Percentiles rank a stretch among this genome's conserved stretches.
phyloP scores from a whole-genome alignment of 2,797 vertebrate genomes.

The Sebastes nivosus region DNA sequence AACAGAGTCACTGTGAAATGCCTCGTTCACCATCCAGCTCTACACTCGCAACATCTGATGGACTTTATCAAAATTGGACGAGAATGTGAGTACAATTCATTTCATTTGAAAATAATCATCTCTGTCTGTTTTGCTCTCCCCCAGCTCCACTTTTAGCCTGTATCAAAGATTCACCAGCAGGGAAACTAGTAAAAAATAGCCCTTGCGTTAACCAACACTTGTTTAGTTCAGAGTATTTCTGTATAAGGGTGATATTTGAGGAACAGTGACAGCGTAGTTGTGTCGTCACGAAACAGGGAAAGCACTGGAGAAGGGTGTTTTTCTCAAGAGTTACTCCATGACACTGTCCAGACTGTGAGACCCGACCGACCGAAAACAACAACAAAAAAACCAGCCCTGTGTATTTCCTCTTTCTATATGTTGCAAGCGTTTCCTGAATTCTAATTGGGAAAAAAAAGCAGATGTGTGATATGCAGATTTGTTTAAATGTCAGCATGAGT shows the following conservation, averaged over 20 bases:
- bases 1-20: constrained; percentile 71
- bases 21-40: constrained; percentile 62
- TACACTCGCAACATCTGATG: constrained; percentile 32
- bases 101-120: neutral
- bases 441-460: neutral
- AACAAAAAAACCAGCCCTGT: neutral
- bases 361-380: neutral
- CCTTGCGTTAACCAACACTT: neutral
- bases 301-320: constrained; percentile 41
- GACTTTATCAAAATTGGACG: constrained; percentile 58
- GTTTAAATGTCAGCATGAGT: neutral
- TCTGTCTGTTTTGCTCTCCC: neutral
- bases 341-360: constrained; percentile 16
- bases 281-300: constrained; percentile 49
- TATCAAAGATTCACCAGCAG: neutral
- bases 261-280: constrained; percentile 43
- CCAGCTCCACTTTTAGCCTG: neutral
- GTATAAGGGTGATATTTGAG: constrained; percentile 29
- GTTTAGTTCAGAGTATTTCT: constrained; percentile 37
- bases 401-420: constrained; percentile 47
- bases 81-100: constrained; percentile 69
- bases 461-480: neutral
- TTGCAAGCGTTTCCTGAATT: constrained; percentile 23
- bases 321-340: constrained; percentile 21
- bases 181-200: neutral